Evolutionary conservation across 2,113 vertebrate genomes (phyloP).

Genomic region (Cyprinodon variegatus): DNA sequence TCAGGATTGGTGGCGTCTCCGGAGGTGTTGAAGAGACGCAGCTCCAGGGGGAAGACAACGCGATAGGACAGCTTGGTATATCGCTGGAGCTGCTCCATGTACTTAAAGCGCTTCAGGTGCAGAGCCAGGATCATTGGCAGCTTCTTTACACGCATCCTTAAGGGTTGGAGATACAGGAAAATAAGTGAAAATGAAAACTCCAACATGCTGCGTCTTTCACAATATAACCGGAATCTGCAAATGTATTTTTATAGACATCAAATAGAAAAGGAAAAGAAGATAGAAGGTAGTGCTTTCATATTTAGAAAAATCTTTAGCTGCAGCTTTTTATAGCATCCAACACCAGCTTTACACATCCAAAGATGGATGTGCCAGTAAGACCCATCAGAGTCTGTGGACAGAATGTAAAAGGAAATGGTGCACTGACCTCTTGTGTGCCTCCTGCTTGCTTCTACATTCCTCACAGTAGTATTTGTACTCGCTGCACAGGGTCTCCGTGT

Average conservation of each 20-base stretch:
- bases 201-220: neutral
- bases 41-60: constrained; percentile 94
- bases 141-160: constrained; percentile 95
- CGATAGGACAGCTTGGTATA: constrained; percentile 97
- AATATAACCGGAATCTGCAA: neutral
- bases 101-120: constrained; percentile 97
- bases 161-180: neutral
- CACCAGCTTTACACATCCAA: neutral
- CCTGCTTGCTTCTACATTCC: constrained; percentile 97
- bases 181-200: neutral
- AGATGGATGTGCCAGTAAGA: neutral
- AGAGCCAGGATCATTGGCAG: constrained; percentile 96
- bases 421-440: constrained; percentile 94
- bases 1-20: constrained; percentile 93
- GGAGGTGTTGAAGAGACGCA: constrained; percentile 97
- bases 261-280: neutral
- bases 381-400: neutral
- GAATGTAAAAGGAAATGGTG: neutral
- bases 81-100: constrained; percentile 96
- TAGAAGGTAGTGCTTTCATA: too few relatives aligned
- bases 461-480: constrained; percentile 99
- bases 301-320: neutral
- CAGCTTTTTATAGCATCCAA: neutral
- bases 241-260: neutral
- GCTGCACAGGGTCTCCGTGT: constrained; percentile 97